These are phyloP conservation scores for Drosophila ohnishii DNA, from an alignment of 1,140 invertebrate species.

Conservation along the genomic window DNA sequence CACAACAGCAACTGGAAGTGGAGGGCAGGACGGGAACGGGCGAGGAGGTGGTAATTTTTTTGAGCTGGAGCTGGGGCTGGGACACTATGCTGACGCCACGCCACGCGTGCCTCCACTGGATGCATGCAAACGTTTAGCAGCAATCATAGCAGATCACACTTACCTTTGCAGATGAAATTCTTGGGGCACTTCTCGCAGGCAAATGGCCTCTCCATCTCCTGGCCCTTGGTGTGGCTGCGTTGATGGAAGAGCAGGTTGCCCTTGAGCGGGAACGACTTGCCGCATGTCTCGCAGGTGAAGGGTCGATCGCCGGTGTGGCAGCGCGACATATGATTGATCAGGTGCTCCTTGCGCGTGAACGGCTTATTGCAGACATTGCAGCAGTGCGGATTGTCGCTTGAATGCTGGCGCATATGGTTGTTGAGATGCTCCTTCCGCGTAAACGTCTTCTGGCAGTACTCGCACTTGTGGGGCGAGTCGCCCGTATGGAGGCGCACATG, in stretches of 20 bases:
- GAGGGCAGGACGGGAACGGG: background rate
- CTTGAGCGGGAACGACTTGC: constrained; percentile 93
- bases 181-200: constrained; percentile 98
- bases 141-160: constrained; percentile 32
- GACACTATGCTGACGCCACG: constrained; percentile 75
- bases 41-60: background rate
- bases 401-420: constrained; percentile 89
- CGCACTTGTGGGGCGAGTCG: constrained; percentile 92
- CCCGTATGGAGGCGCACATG: constrained; percentile 90
- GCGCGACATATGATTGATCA: constrained; percentile 89
- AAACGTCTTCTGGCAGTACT: constrained; percentile 93
- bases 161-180: constrained; percentile 97
- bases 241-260: constrained; percentile 97
- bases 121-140: constrained; percentile 43
- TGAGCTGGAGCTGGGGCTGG: constrained; percentile 27
- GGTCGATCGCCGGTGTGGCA: constrained; percentile 95
- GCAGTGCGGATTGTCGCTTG: constrained; percentile 91
- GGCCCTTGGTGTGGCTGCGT: constrained; percentile 94
- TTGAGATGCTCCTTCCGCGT: constrained; percentile 92
- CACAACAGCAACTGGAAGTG: constrained; percentile 16
- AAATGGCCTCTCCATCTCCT: constrained; percentile 94
- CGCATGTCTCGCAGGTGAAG: constrained; percentile 91
- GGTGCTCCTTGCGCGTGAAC: constrained; percentile 92
- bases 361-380: constrained; percentile 93
- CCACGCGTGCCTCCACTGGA: constrained; percentile 60